A percentile compares a stretch with the other conserved stretches of the same genome.
Evolutionary conservation across 2,113 vertebrate species (phyloP).

Genomic region (Protobothrops flavoviridis): DNA sequence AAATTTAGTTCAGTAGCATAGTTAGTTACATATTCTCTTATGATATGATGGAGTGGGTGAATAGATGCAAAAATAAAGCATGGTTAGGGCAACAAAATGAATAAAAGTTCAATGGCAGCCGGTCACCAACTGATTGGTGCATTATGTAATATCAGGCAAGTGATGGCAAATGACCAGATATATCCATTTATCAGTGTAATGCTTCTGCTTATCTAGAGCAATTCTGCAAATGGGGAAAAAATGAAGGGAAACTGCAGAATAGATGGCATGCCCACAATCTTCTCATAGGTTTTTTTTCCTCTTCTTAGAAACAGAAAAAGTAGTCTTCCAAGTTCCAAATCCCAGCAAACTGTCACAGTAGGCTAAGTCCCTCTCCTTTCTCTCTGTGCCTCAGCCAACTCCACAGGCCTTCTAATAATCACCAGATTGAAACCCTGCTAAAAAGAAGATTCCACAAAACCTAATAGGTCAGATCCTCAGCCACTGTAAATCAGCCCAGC

Average conservation of each 20-base stretch:
- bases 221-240: not conserved
- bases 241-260: not conserved
- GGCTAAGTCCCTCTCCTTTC: not conserved
- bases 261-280: not conserved
- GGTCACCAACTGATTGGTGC: not conserved
- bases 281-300: not conserved
- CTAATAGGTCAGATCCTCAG: constrained; percentile 26
- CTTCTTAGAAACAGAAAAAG: not conserved
- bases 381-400: constrained; percentile 1
- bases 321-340: not conserved
- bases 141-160: not conserved
- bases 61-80: not conserved
- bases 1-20: not conserved
- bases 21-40: not conserved
- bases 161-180: not conserved
- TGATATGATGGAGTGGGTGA: not conserved
- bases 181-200: not conserved
- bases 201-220: not conserved
- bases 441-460: constrained; percentile 21
- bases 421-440: not conserved
- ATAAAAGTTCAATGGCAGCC: not conserved
- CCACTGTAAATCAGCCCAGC: constrained; percentile 13
- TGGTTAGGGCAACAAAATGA: not conserved
- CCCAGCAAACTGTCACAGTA: not conserved
- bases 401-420: constrained; percentile 15